Percentiles rank a stretch among this genome's conserved stretches.
Conservation (phyloP, 2,113 vertebrate genomes). For the Galemys pyrenaicus region DNA sequence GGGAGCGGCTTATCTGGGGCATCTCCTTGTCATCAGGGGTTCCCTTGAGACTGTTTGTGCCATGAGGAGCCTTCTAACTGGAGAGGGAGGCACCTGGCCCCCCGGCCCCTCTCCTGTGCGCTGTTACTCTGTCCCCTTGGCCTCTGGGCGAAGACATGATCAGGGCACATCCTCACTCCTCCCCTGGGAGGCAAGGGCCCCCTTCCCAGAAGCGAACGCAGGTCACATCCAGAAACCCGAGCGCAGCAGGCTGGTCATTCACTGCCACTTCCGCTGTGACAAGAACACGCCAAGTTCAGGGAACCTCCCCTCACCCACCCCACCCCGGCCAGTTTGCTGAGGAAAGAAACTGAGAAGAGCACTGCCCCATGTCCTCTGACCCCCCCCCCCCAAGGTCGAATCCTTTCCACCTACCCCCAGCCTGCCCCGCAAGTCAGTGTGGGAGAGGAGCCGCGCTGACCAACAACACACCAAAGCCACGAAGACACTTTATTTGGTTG, state of each 20-base stretch:
- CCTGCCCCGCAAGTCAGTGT: background rate
- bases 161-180: background rate
- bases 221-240: background rate
- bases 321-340: background rate
- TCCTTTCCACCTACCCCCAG: background rate
- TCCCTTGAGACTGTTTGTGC: background rate
- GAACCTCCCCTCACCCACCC: background rate
- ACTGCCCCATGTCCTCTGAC: background rate
- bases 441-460: background rate
- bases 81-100: background rate
- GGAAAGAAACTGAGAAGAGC: background rate
- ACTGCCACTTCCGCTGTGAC: background rate
- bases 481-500: conserved; percentile 62
- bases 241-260: background rate
- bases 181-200: background rate
- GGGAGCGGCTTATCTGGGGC: background rate
- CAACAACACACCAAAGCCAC: conserved; percentile 42
- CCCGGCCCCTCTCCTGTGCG: background rate
- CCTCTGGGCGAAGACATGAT: background rate
- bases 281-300: background rate
- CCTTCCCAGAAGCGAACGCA: background rate
- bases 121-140: background rate
- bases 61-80: too few relatives aligned
- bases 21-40: background rate
- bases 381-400: background rate